phyloP scores from a whole-genome alignment of 1,140 invertebrate species.

The Psilanteris sp. region DNA sequence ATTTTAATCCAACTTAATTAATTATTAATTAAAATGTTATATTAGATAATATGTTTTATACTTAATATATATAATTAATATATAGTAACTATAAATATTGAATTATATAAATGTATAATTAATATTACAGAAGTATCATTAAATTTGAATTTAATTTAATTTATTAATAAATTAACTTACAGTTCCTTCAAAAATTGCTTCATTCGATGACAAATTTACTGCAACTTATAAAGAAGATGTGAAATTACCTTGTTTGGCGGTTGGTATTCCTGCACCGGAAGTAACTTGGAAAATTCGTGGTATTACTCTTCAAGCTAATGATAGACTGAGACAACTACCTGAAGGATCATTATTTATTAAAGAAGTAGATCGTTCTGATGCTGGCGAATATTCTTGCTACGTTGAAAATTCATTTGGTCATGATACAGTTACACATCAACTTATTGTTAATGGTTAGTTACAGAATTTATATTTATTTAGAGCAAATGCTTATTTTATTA shows the following conservation, averaged over 20 bases:
- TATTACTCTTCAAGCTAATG: constrained; percentile 84
- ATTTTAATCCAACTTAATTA: too few species aligned
- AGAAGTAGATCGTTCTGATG: constrained; percentile 92
- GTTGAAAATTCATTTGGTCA: constrained; percentile 96
- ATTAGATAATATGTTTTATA: too few species aligned
- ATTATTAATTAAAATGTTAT: too few species aligned
- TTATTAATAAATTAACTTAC: too few species aligned
- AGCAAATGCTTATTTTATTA: too few species aligned
- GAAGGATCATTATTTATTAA: constrained; percentile 95
- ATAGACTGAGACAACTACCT: constrained; percentile 89
- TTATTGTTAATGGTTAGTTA: constrained; percentile 89
- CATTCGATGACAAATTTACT: constrained; percentile 93
- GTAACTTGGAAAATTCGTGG: constrained; percentile 92
- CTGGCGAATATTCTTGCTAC: constrained; percentile 93
- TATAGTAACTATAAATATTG: too few species aligned
- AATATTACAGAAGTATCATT: too few species aligned
- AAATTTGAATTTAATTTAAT: too few species aligned
- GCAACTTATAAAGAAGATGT: constrained; percentile 95
- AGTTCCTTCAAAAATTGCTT: constrained; percentile 96
- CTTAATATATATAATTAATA: too few species aligned
- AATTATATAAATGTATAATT: too few species aligned
- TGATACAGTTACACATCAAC: constrained; percentile 93
- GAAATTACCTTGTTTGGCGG: constrained; percentile 93
- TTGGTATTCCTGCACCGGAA: constrained; percentile 92
- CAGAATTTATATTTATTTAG: too few species aligned